Percentiles rank a stretch among this genome's conserved stretches.
phyloP scores from a whole-genome alignment of 2,113 vertebrate species.

The Xenotilapia caudafasciata region DNA sequence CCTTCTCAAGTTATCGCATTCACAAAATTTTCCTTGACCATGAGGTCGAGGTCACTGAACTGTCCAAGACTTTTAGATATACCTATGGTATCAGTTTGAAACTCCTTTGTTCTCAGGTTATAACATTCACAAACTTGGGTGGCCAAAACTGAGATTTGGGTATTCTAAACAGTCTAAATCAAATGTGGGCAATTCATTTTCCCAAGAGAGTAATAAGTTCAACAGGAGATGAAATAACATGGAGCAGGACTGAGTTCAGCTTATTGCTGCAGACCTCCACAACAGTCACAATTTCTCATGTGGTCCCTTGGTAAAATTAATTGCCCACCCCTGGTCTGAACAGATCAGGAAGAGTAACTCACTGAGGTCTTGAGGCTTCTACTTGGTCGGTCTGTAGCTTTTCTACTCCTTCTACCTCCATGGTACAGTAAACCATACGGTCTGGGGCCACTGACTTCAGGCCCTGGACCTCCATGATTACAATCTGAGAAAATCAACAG shows the following conservation, averaged over 20 bases:
- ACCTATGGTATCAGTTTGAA: background rate
- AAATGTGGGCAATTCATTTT: background rate
- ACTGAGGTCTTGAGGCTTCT: slow-evolving; percentile 96
- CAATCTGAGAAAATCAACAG: slow-evolving; percentile 73
- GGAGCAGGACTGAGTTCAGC: background rate
- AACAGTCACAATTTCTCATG: background rate
- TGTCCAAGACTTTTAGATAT: background rate
- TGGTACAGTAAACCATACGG: slow-evolving; percentile 96
- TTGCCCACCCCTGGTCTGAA: background rate
- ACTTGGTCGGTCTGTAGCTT: slow-evolving; percentile 98
- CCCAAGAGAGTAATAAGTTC: background rate
- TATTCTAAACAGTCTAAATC: background rate
- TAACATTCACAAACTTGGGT: background rate
- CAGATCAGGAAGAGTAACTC: slow-evolving; percentile 52
- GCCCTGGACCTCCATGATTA: slow-evolving; percentile 94
- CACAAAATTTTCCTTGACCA: background rate
- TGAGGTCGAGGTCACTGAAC: background rate
- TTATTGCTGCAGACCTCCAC: background rate
- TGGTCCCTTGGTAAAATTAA: background rate
- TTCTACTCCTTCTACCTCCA: slow-evolving; percentile 97
- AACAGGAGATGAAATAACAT: background rate
- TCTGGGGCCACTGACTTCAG: slow-evolving; percentile 91
- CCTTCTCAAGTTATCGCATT: background rate
- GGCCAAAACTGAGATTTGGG: background rate
- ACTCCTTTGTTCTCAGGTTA: background rate